Evolutionary conservation across 2,888 invertebrate species (phyloP), one percentile per base, ranked within the genome.

Genomic region (Dugesia japonica): DNA sequence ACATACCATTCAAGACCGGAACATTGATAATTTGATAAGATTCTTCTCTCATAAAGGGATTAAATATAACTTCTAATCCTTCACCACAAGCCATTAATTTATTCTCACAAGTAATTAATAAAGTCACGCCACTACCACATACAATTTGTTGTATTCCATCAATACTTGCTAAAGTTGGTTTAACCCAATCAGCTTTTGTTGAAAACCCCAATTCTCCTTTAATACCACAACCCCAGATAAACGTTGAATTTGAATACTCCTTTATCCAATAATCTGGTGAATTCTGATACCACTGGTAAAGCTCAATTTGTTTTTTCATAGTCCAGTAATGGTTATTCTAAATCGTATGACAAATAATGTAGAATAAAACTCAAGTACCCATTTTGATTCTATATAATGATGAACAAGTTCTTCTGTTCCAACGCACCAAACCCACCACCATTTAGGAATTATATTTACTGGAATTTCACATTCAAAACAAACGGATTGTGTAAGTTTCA

Each of bases 71-170:
- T 56, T 56, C 56, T 56, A 56, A 56, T 0, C 89, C 89, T 81
- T 89, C 88, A 0, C 89, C 89, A 82, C 88, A 88, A 0, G 88
- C 88, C 80, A 88, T 82, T 27, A 89, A 88, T 0, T 87, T 87
- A 0, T 89, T 89, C 82, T 88, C 87, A 0, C 87, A 86, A 80
- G 87, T 87, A 76, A 89, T 86, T 0, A 88, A 87, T 83, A 89
- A 89, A 0, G 89, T 88, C 80, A 88, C 89, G 82, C 89, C 88
- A 82, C 88, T 88, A 0, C 89, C 89, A 82, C 89, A 89, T 23
- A 88, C 83, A 28, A 89, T 87, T 84, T 88, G 87, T 78, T 86
- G 86, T 56, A 56, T 56, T 56, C 56, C 56, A 56, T 56, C 56
- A 20, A 23, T 23, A 7, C 17, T 56, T 0, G 87, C 86, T 17